Percentiles rank a stretch among this genome's conserved stretches.
Evolutionary conservation across 2,888 invertebrate species (phyloP).

Genomic region (Dryobota labecula): DNA sequence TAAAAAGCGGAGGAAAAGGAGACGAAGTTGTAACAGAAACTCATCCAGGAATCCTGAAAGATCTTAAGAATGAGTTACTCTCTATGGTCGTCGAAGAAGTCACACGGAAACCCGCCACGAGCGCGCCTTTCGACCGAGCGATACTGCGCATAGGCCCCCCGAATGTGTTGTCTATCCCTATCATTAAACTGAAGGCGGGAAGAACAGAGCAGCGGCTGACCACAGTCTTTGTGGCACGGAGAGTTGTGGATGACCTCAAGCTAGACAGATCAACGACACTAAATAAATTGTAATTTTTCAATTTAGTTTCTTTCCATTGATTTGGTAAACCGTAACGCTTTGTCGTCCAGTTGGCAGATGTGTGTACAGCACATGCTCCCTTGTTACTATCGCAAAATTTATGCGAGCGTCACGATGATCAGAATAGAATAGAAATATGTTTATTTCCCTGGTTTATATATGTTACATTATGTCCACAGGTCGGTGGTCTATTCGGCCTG

Average conservation of each 20-base stretch:
- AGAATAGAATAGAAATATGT: too few relatives aligned
- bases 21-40: background rate
- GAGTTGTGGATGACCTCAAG: background rate
- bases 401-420: too few relatives aligned
- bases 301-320: background rate
- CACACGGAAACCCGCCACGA: background rate
- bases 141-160: background rate
- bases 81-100: background rate
- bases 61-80: background rate
- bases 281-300: constrained; percentile 15
- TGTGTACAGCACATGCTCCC: background rate
- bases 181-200: constrained; percentile 2
- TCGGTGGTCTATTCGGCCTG: too few relatives aligned
- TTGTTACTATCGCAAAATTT: background rate
- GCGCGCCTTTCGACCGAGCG: background rate
- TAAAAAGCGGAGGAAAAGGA: background rate
- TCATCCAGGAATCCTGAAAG: background rate
- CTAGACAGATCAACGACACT: background rate
- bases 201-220: background rate
- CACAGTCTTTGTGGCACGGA: background rate
- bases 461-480: too few relatives aligned
- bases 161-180: constrained; percentile 28
- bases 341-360: background rate
- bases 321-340: background rate
- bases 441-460: too few relatives aligned